These are phyloP conservation scores for Gambusia affinis DNA, from an alignment of 2,113 vertebrate genomes.

Conservation along the genomic window DNA sequence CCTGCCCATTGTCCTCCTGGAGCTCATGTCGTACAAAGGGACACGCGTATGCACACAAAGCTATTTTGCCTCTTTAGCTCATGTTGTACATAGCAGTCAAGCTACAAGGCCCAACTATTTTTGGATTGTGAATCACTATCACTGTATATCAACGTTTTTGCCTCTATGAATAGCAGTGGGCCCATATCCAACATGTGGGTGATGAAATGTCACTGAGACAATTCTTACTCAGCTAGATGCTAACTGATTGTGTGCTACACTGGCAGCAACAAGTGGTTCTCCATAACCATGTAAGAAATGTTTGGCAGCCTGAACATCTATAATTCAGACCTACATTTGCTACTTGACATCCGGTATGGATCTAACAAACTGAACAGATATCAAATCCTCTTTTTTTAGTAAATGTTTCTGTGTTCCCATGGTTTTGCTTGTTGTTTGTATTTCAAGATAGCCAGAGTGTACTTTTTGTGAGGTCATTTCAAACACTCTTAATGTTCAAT, in stretches of 20 bases:
- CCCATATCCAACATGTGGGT: neutral
- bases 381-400: too few relatives aligned
- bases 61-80: neutral
- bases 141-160: neutral
- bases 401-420: neutral
- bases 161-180: too few relatives aligned
- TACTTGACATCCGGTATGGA: neutral
- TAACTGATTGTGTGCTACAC: neutral
- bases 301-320: neutral
- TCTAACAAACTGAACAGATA: neutral
- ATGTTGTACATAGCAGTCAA: neutral
- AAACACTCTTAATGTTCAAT: neutral
- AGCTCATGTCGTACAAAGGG: conserved; percentile 4
- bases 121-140: neutral
- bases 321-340: neutral
- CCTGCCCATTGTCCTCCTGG: conserved; percentile 19
- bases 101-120: neutral
- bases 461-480: too few relatives aligned
- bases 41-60: neutral
- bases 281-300: neutral
- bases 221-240: neutral
- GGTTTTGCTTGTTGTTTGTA: neutral
- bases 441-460: neutral
- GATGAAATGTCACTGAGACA: neutral
- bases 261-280: neutral